A percentile compares a stretch with the other conserved stretches of the same genome.
Conservation (phyloP, 2,797 vertebrate species). For the Macroramphosus scolopax region DNA sequence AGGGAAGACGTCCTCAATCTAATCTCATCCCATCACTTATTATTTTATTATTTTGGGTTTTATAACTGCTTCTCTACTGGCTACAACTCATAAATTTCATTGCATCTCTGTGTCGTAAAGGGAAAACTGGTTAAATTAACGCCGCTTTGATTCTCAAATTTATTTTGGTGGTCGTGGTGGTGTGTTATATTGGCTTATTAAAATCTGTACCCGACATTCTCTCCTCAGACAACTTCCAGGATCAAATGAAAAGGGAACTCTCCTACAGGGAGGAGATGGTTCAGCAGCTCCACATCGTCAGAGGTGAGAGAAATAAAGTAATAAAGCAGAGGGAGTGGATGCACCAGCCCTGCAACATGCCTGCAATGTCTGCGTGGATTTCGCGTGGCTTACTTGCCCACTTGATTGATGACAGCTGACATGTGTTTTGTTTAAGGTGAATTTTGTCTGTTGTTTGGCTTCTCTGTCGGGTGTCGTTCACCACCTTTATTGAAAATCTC, state of each 20-base stretch:
- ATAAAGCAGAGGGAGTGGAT: slow-evolving; percentile 34
- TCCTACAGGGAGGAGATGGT: slow-evolving; percentile 98
- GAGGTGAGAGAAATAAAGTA: slow-evolving; percentile 83
- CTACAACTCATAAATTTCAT: too few species aligned
- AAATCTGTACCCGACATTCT: slow-evolving; percentile 16
- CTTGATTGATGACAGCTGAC: slow-evolving; percentile 20
- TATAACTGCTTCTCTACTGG: too few species aligned
- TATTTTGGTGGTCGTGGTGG: not conserved
- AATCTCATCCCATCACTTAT: too few species aligned
- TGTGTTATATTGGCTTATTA: not conserved
- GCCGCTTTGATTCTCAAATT: too few species aligned
- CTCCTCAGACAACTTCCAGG: slow-evolving; percentile 95
- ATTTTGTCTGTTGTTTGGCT: not conserved
- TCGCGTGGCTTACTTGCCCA: not conserved
- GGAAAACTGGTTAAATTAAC: too few species aligned
- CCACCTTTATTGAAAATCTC: too few species aligned
- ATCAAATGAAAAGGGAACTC: slow-evolving; percentile 98
- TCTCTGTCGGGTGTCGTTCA: not conserved
- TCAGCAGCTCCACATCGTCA: slow-evolving; percentile 96
- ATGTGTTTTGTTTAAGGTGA: not conserved
- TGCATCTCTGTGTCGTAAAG: too few species aligned
- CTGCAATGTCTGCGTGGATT: not conserved
- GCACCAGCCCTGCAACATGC: not conserved
- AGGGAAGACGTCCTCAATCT: too few species aligned
- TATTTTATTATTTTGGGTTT: too few species aligned